Base-by-base conservation (phyloP, 2,113 vertebrate genomes). In the Scytalopus superciliaris region DNA sequence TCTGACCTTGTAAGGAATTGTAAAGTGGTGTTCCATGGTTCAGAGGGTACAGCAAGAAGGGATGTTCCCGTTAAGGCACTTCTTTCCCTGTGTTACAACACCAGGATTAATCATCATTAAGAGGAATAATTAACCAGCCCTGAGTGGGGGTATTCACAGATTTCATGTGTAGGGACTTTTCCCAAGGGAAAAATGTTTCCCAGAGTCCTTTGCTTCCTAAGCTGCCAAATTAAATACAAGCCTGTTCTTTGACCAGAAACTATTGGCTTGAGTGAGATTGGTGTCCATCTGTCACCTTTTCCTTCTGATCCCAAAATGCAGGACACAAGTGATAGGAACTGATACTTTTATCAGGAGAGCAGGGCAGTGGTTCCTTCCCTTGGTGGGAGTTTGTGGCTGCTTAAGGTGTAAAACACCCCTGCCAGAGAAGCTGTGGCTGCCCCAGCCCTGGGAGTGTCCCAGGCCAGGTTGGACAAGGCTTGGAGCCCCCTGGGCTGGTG, bases 1-100 rank as follows among this genome's bases (percentile, higher is more conserved):
- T 66, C 28, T 77, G 85, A 52, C 84, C 92, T 87, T 59, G 37
- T 62, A 80, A 79, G 72, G 90, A 80, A 10, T 59, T 63, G 85
- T 40, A 53, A 45, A 77, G 35, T 55, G 63, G 55, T 69, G 59
- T 45, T 39, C 14, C 25, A 1, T 24, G 79, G 88, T 39, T 94
- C 14, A 4, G 72, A 69, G 44, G 82, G 70, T 62, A 2, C 84
- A 53, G 84, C 12, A 28, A 55, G 91, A 49, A 55, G 85, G 57
- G 90, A 55, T 74, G 79, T 80, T 94, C 79, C 70, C 2, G 0
- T 39, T 63, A 19, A 66, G 56, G 50, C 40, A 10, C 44, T 91
- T 0, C 0, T 30, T 73, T 66, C 72, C 80, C 50, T 49, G 44
- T 69, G 50, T 19, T 74, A 49, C 2, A 1, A 45, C 47, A 37